phyloP scores from a whole-genome alignment of 2,797 vertebrate species.

The Bradypus variegatus region DNA sequence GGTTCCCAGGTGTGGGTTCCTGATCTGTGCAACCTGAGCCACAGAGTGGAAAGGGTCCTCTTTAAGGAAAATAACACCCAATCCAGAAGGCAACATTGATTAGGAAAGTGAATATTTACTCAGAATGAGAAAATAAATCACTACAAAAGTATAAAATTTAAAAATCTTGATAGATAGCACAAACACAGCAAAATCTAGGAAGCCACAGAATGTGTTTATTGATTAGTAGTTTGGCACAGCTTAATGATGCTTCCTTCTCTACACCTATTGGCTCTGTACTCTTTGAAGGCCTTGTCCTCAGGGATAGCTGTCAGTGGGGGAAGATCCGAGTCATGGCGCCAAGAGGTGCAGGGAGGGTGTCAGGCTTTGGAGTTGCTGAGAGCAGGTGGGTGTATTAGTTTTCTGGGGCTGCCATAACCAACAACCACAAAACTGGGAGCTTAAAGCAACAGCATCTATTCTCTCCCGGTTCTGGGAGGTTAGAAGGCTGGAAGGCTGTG shows the following conservation, averaged over 20 bases:
- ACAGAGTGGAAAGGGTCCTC: background rate
- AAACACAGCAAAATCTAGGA: background rate
- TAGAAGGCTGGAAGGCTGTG: background rate
- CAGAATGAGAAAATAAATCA: background rate
- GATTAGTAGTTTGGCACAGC: accelerated
- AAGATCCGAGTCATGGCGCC: accelerated
- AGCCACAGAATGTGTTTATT: background rate
- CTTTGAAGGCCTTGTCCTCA: background rate
- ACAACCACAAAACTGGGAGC: background rate
- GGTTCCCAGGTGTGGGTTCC: background rate
- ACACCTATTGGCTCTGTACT: background rate
- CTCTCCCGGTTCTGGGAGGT: background rate
- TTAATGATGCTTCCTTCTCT: background rate
- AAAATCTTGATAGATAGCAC: background rate
- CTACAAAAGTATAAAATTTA: background rate
- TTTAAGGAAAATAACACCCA: background rate
- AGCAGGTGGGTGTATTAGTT: background rate
- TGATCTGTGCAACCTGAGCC: background rate
- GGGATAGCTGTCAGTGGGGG: background rate
- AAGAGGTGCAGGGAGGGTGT: background rate
- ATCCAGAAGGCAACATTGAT: background rate
- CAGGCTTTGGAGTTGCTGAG: background rate
- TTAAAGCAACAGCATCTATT: background rate
- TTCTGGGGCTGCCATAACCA: background rate
- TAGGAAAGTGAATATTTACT: background rate